phyloP scores from a whole-genome alignment of 2,113 vertebrate species.

The Kryptolebias marmoratus region DNA sequence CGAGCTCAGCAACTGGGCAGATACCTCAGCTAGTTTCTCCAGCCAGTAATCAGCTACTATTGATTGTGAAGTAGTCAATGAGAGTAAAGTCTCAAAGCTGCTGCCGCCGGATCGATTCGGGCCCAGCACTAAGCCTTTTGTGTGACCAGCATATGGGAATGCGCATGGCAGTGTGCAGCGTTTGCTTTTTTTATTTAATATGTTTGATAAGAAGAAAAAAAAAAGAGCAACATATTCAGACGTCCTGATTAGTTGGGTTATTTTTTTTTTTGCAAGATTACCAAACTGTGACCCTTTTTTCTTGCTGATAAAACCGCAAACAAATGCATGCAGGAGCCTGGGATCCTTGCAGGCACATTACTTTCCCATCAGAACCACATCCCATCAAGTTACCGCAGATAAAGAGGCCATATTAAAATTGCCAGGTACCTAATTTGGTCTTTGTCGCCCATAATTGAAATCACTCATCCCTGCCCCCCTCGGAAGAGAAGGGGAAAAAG shows the following conservation, averaged over 20 bases:
- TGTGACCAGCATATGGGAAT: constrained; percentile 55
- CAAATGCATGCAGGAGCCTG: constrained; percentile 1
- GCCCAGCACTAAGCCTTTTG: constrained; percentile 55
- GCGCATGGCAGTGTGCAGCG: constrained; percentile 15
- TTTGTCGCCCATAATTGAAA: constrained; percentile 79
- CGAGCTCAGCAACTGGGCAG: constrained; percentile 23
- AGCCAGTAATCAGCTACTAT: constrained; percentile 70
- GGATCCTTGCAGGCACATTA: constrained; percentile 38
- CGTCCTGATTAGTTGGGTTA: not conserved
- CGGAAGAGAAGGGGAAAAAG: constrained; percentile 25
- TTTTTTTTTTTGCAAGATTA: too few relatives aligned
- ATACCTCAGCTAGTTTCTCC: constrained; percentile 49
- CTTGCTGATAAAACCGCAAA: not conserved
- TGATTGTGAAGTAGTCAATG: constrained; percentile 72
- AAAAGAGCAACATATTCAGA: constrained; percentile 18
- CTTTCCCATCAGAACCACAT: constrained; percentile 66
- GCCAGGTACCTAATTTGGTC: constrained; percentile 80
- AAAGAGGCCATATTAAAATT: constrained; percentile 73
- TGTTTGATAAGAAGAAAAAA: not conserved
- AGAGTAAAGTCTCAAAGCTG: constrained; percentile 67
- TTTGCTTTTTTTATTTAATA: constrained; percentile 6
- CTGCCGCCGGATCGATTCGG: constrained; percentile 49
- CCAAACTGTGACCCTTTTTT: not conserved
- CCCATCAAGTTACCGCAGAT: constrained; percentile 62
- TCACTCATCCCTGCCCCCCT: constrained; percentile 69